These are phyloP conservation scores for Crossaster papposus DNA, from an alignment of 53 echinoderm and acorn worm species.

Conservation along the genomic window DNA sequence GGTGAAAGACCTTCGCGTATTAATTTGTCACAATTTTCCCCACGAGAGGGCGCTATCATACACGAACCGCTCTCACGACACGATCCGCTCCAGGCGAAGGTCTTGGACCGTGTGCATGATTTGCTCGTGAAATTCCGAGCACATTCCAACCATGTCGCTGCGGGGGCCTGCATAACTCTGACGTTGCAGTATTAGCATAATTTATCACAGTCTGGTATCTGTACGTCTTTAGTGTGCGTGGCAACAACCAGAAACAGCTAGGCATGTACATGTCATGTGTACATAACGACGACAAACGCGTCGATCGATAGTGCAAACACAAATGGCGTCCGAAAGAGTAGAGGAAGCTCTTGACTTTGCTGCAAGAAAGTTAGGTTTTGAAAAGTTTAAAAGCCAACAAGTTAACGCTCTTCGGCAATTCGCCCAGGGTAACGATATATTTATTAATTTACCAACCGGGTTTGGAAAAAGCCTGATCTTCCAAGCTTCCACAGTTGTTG, in stretches of 20 bases:
- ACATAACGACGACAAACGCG: background rate
- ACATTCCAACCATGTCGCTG: no score
- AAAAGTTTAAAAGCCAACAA: slow-evolving; percentile 52
- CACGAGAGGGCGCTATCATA: no score
- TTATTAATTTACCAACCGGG: slow-evolving; percentile 68
- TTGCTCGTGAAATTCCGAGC: no score
- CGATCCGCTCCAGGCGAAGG: no score
- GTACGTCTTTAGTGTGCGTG: no score
- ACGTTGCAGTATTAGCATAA: no score
- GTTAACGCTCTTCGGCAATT: slow-evolving; percentile 45
- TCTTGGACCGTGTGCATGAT: no score
- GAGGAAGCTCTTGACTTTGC: slow-evolving; percentile 22
- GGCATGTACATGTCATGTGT: background rate
- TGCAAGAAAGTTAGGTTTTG: slow-evolving; percentile 16
- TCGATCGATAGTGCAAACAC: background rate
- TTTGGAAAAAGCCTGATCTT: slow-evolving; percentile 67
- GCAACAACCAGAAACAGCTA: background rate
- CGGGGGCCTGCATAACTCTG: no score
- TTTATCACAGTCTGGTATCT: no score
- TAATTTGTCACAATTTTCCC: no score
- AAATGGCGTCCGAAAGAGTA: background rate
- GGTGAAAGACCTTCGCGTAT: no score
- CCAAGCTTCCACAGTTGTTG: slow-evolving; percentile 32
- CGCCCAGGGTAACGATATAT: slow-evolving; percentile 49
- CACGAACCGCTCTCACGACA: no score